These are phyloP conservation scores for Emmelina monodactyla DNA, from an alignment of 2,888 invertebrate genomes.

Conservation along the genomic window DNA sequence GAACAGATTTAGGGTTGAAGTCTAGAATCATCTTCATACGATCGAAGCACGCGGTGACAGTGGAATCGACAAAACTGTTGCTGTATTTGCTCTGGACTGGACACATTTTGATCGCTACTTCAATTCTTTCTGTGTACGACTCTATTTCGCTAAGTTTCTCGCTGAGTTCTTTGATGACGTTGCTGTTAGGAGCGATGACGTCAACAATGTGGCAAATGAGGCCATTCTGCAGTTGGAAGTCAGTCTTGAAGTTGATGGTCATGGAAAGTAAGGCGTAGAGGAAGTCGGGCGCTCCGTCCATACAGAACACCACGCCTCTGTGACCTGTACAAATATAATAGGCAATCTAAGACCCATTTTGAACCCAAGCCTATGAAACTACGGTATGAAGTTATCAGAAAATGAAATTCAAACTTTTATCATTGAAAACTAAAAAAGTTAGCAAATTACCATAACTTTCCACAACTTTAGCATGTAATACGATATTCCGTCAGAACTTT, in stretches of 20 bases:
- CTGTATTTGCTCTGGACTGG: conserved; percentile 45
- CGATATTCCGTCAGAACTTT: no score
- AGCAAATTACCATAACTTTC: background rate
- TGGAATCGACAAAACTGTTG: conserved; percentile 28
- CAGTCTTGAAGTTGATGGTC: conserved; percentile 46
- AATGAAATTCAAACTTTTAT: no score
- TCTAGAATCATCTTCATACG: conserved; percentile 61
- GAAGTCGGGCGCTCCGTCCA: conserved; percentile 84
- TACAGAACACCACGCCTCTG: conserved; percentile 70
- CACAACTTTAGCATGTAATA: no score
- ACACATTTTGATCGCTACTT: conserved; percentile 39
- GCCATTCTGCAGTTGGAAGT: conserved; percentile 62
- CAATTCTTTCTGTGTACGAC: conserved; percentile 66
- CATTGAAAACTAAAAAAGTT: no score
- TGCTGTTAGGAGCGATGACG: conserved; percentile 43
- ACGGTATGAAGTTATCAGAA: no score
- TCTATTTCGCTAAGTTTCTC: conserved; percentile 57
- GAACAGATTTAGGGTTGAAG: conserved; percentile 45
- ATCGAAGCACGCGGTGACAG: conserved; percentile 40
- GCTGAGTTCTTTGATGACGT: conserved; percentile 34
- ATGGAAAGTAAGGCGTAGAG: conserved; percentile 64
- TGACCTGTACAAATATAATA: conserved; percentile 38
- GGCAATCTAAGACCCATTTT: background rate
- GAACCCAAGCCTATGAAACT: no score
- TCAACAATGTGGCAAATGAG: conserved; percentile 66